Conservation (phyloP, 2,113 vertebrate genomes). For the Cyphomyrus plagiostoma region DNA sequence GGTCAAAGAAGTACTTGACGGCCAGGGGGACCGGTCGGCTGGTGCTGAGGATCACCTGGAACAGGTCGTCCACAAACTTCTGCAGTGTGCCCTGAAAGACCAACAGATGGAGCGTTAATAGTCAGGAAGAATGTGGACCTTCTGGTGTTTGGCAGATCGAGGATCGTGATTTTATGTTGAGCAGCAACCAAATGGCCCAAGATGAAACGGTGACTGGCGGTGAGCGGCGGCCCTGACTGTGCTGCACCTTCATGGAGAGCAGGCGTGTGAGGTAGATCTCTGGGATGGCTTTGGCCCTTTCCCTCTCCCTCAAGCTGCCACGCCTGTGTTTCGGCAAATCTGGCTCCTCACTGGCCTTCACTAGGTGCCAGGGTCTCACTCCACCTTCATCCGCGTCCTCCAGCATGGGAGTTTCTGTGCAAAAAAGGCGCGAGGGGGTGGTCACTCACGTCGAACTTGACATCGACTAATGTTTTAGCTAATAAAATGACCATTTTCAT, state of each 20-base stretch:
- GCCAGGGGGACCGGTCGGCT: slow-evolving; percentile 85
- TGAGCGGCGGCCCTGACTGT: background rate
- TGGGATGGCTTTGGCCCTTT: slow-evolving; percentile 90
- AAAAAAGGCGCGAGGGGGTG: background rate
- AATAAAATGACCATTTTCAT: background rate
- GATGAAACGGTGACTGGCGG: background rate
- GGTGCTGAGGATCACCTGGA: slow-evolving; percentile 92
- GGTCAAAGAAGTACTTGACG: slow-evolving; percentile 95
- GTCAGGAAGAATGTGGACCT: background rate
- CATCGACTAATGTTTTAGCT: background rate
- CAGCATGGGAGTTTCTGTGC: slow-evolving; percentile 90
- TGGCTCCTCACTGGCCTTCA: slow-evolving; percentile 91
- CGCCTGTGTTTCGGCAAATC: slow-evolving; percentile 88
- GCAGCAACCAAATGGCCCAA: background rate
- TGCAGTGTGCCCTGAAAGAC: slow-evolving; percentile 81
- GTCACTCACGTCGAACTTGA: background rate
- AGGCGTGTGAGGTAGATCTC: slow-evolving; percentile 98
- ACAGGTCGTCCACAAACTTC: slow-evolving; percentile 95
- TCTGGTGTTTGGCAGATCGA: background rate
- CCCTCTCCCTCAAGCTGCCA: slow-evolving; percentile 85
- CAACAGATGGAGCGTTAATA: background rate
- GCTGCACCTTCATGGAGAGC: slow-evolving; percentile 90
- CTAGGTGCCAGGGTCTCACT: slow-evolving; percentile 90
- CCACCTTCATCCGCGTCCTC: slow-evolving; percentile 97
- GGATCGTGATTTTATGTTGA: background rate